Evolutionary conservation across 2,888 invertebrate species (phyloP).

Genomic region (Tipula lateralis): DNA sequence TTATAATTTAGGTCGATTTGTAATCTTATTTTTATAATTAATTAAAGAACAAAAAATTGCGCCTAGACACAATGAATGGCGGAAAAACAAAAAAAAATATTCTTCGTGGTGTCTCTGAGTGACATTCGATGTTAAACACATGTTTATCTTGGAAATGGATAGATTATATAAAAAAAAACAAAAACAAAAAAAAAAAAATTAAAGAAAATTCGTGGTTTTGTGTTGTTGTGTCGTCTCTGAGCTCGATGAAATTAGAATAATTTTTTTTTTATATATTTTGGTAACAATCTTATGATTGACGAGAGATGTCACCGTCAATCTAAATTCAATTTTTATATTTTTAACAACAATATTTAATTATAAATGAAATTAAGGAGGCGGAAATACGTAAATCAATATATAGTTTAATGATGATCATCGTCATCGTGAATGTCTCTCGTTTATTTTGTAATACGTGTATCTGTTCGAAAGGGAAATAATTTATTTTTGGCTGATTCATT

Average conservation of each 20-base stretch:
- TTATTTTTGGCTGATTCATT: slow-evolving; percentile 24
- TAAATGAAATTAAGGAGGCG: slow-evolving; percentile 24
- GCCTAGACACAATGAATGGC: background rate
- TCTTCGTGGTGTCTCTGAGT: slow-evolving; percentile 38
- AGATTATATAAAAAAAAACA: slow-evolving; percentile 3
- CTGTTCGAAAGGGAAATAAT: background rate
- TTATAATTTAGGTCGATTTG: background rate
- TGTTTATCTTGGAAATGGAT: slow-evolving; percentile 37
- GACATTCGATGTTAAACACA: slow-evolving; percentile 43
- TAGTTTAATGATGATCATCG: background rate
- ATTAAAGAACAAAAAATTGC: slow-evolving; percentile 7
- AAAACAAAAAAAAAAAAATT: background rate
- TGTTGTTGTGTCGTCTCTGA: background rate
- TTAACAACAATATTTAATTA: background rate
- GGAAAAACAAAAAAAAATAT: background rate
- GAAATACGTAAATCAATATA: slow-evolving; percentile 24
- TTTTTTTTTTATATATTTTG: background rate
- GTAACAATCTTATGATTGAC: slow-evolving; percentile 27
- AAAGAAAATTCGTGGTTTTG: background rate
- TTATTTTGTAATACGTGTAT: background rate
- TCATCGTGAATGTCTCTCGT: too few species aligned
- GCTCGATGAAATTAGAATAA: background rate
- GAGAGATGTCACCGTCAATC: slow-evolving; percentile 27
- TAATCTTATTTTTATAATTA: background rate
- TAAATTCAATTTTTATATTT: slow-evolving; percentile 11